A percentile compares a stretch with the other conserved stretches of the same genome.
Conservation (phyloP, 2,113 vertebrate species). For the Ammodytes marinus region DNA sequence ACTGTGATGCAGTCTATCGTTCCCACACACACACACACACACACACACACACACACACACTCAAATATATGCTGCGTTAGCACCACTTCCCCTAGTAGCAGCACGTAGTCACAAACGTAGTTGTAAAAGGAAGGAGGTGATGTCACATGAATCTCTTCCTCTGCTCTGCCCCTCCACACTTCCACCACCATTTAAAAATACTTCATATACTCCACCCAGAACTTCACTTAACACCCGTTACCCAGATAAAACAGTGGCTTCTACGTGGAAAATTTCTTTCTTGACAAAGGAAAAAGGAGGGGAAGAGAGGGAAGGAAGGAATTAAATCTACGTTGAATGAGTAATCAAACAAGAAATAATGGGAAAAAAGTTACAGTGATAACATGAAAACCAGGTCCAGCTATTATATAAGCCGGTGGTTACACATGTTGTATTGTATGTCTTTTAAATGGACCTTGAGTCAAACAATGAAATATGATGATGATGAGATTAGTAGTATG, state of each 20-base stretch:
- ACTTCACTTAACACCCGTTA: conserved; percentile 4
- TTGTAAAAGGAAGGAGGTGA: conserved; percentile 69
- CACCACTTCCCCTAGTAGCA: conserved; percentile 29
- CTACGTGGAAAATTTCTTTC: neutral
- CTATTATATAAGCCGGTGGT: conserved; percentile 8
- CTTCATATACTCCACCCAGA: neutral
- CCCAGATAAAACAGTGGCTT: neutral
- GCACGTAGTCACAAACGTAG: conserved; percentile 37
- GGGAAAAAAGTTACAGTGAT: conserved; percentile 5
- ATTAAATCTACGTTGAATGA: conserved; percentile 25
- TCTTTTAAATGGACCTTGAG: too few species aligned
- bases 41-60: conserved; percentile 4
- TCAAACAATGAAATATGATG: too few species aligned
- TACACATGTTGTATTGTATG: conserved; percentile 2
- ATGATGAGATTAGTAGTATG: conserved; percentile 11
- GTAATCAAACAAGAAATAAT: conserved; percentile 11
- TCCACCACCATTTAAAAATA: conserved; percentile 24
- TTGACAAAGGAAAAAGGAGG: neutral
- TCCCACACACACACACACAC: neutral
- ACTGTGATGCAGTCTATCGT: neutral
- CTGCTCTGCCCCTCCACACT: neutral
- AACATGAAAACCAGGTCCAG: conserved; percentile 17
- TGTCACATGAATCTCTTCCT: conserved; percentile 56
- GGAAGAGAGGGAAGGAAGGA: conserved; percentile 8
- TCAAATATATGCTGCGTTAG: neutral